Base-by-base conservation (phyloP, 53 echinoderm and acorn worm genomes). In the Antedon mediterranea region DNA sequence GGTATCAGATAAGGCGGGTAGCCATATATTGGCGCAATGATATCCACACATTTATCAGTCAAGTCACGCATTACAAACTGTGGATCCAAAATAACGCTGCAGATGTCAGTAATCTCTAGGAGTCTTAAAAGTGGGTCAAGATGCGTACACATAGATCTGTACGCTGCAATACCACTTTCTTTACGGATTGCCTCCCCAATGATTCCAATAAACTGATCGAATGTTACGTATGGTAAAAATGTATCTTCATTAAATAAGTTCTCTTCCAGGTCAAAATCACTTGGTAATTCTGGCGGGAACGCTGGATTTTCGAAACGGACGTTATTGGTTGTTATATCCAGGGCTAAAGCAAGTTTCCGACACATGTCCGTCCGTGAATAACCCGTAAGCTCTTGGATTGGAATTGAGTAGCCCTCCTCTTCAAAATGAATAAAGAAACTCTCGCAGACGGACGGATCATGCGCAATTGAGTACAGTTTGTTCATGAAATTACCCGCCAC, bases 11-110 rank as follows among this genome's bases (percentile, higher is more conserved):
- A 30, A 75, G 30, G 29, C 0, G 82, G 82, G 43, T 33, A 79
- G 26, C 79, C 81, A 28, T 81, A 79, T 18, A 32, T 26, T 14
- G 87, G 82, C 3, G 76, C 71, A 14, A 85, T 28, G 28, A 71
- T 42, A 27, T 78, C 87, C 30, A 87, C 82, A 32, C 90, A 90
- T 29, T 79, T 34, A 5, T 76, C 32, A 42, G n/a, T 30, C 8
- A 29, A 42, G 14, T 87, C 85, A 15, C 29, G 15, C n/a, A n/a
- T n/a, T n/a, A n/a, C n/a, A n/a, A n/a, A n/a, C n/a, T n/a, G n/a
- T n/a, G n/a, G n/a, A 26, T 81, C 82, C 5, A 4, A 3, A 28
- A 71, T 18, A 27, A 72, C 31, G 28, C 43, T 43, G 28, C 79
- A 79, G 13, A 76, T 30, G n/a, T 71, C 78, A 4, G 30, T 29